Evolutionary conservation across 2,113 vertebrate species (phyloP).

Genomic region (Bos indicus): DNA sequence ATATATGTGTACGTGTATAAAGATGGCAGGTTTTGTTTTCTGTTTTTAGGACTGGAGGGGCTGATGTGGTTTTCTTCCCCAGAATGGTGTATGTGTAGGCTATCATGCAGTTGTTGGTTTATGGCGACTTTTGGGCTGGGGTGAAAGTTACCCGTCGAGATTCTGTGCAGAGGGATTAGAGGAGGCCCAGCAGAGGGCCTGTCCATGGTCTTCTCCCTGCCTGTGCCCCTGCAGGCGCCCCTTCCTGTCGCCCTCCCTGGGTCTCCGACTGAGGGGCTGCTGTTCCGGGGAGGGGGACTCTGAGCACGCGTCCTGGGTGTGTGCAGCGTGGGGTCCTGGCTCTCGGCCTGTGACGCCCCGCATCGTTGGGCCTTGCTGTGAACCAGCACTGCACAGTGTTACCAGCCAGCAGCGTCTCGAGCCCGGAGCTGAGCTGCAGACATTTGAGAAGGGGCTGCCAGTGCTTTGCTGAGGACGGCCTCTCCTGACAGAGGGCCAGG

Average conservation of each 20-base stretch:
- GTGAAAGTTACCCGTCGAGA: background rate
- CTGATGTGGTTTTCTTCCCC: too few species aligned
- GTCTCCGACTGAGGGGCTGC: background rate
- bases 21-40: background rate
- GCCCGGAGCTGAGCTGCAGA: background rate
- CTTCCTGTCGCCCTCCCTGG: fast-evolving
- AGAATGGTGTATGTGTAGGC: too few species aligned
- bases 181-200: background rate
- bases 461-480: background rate
- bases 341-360: fast-evolving
- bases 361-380: fast-evolving
- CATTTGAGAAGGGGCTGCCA: background rate
- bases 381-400: fast-evolving
- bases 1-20: fast-evolving
- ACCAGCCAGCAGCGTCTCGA: fast-evolving
- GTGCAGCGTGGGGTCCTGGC: background rate
- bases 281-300: background rate
- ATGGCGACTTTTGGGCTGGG: background rate
- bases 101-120: background rate
- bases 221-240: background rate
- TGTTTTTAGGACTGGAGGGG: background rate
- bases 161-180: background rate
- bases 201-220: fast-evolving
- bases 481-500: background rate
- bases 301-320: background rate